Conservation (phyloP, 2,113 vertebrate species). For the Hemiscyllium ocellatum region DNA sequence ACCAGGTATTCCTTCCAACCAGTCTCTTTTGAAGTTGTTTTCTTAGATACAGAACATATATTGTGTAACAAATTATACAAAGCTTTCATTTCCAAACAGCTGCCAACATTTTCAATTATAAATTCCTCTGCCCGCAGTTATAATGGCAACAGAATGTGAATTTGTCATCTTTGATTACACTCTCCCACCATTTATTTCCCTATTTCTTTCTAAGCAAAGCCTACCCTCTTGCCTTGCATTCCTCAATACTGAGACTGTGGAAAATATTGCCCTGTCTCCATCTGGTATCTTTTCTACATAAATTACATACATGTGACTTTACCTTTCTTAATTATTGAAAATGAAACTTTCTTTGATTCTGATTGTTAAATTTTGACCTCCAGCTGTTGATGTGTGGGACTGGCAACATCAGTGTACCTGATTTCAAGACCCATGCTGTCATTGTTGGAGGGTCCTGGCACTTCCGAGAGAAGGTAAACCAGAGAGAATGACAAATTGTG, state of each 20-base stretch:
- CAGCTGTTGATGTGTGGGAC: conserved; percentile 97
- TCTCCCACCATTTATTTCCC: background rate
- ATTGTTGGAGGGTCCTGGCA: conserved; percentile 95
- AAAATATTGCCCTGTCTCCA: background rate
- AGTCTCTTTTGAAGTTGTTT: background rate
- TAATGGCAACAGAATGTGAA: background rate
- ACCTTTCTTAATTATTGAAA: background rate
- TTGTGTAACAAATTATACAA: background rate
- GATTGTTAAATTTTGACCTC: conserved; percentile 40
- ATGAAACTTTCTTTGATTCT: background rate
- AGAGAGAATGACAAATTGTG: background rate
- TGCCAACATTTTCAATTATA: background rate
- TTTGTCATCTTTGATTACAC: background rate
- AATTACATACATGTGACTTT: background rate
- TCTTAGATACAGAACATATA: background rate
- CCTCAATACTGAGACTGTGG: background rate
- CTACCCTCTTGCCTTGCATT: background rate
- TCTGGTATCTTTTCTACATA: background rate
- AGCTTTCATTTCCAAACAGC: background rate
- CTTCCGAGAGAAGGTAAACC: conserved; percentile 88
- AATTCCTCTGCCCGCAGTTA: background rate
- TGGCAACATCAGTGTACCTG: conserved; percentile 89
- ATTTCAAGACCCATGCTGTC: conserved; percentile 94
- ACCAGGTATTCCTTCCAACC: background rate
- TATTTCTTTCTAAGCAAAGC: background rate